A percentile compares a stretch with the other conserved stretches of the same genome.
Evolutionary conservation across 1,140 invertebrate species (phyloP).

Genomic region (Bombus confusus): DNA sequence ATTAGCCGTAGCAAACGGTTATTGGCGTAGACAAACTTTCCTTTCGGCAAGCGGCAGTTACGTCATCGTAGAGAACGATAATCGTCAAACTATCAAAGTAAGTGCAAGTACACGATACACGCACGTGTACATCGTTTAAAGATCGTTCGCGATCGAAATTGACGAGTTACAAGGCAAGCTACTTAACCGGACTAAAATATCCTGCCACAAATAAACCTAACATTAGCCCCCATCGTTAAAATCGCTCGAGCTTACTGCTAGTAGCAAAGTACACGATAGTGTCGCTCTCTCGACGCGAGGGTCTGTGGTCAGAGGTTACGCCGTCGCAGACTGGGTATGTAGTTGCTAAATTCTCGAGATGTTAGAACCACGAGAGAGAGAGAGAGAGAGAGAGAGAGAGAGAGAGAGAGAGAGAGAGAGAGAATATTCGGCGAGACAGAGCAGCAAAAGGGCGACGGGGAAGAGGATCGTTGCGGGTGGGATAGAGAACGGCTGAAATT

Average conservation of each 20-base stretch:
- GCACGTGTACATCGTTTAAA: neutral
- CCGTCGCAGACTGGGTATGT: slow-evolving; percentile 1
- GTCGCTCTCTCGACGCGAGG: slow-evolving; percentile 29
- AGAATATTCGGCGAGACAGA: neutral
- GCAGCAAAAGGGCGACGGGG: slow-evolving; percentile 4
- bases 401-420: slow-evolving; percentile 16
- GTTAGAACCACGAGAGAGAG: slow-evolving; percentile 29
- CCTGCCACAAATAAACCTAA: neutral
- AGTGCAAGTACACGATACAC: neutral
- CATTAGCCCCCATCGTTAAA: slow-evolving; percentile 42
- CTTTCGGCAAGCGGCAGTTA: neutral
- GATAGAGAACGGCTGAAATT: slow-evolving; percentile 42
- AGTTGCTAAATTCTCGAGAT: slow-evolving; percentile 61
- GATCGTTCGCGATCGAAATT: neutral
- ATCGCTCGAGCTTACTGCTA: slow-evolving; percentile 34
- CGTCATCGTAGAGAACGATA: neutral
- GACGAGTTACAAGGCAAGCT: neutral
- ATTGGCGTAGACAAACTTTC: neutral
- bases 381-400: slow-evolving; percentile 23
- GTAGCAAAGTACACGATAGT: slow-evolving; percentile 47
- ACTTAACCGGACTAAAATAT: neutral
- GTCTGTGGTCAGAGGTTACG: slow-evolving; percentile 53
- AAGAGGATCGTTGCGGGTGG: neutral
- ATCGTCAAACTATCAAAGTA: neutral
- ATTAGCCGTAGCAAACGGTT: neutral